Base-by-base conservation (phyloP, 2,113 vertebrate genomes). In the Greenwoodochromis staneri region DNA sequence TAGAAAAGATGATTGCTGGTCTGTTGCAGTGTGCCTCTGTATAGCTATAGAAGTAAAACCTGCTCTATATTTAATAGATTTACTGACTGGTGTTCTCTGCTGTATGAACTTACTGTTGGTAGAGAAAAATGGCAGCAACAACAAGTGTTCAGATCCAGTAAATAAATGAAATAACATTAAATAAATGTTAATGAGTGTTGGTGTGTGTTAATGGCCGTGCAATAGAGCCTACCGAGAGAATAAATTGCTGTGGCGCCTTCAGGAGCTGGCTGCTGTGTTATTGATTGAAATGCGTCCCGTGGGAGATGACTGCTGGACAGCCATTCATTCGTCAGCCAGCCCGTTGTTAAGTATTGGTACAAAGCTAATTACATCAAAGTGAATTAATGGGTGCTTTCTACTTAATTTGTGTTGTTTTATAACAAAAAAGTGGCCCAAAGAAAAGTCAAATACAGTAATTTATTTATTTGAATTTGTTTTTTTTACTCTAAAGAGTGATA, bases 161-260 rank as follows among this genome's bases (percentile, higher is more conserved):
- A 93, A 92, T 89, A 82, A 94, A 91, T 69, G 34, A 69, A 21
- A 69, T 69, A 8, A 69, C 34, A 69, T 69, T 69, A 16, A 21
- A 6, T 34, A 57, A 88, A 86, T 85, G 38, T 83, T 57, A 63
- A 71, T 11, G 8, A 55, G 38, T 87, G 78, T 63, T 27, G 31
- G 40, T 82, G 71, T 89, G 51, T 66, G 53, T 85, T 45, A 45
- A 61, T 88, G 36, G 1, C 38, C 9, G 1, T 12, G 5, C 10
- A 16, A 17, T 38, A 34, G 57, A 31, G 45, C 1, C 55, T 6
- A 21, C 2, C 9, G 51, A 83, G 53, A 61, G 57, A 82, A 13
- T 27, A 54, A 40, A 83, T 34, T 40, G 40, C 83, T 16, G 38
- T 7, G 12, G 9, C 2, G 40, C 81, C 8, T 78, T 17, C 27